Percentiles rank a stretch among this genome's conserved stretches.
These are phyloP conservation scores for Biston stratarius DNA, from an alignment of 2,888 invertebrate species.

Conservation along the genomic window DNA sequence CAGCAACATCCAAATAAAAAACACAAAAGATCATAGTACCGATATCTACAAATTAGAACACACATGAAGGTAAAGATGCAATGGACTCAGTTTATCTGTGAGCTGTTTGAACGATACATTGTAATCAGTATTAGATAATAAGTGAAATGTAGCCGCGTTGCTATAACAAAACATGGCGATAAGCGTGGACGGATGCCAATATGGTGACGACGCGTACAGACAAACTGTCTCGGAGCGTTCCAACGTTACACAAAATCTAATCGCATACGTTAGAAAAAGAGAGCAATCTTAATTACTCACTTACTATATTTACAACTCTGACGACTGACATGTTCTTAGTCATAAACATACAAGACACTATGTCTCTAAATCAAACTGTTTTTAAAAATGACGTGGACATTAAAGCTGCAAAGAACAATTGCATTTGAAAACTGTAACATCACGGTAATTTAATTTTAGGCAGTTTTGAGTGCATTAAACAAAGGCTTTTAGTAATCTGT, in stretches of 20 bases:
- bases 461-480: not conserved
- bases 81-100: slow-evolving; percentile 14
- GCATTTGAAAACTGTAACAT: slow-evolving; percentile 14
- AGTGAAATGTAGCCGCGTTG: slow-evolving; percentile 21
- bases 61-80: slow-evolving; percentile 7
- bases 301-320: slow-evolving; percentile 23
- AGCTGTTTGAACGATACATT: slow-evolving; percentile 14
- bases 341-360: not conserved
- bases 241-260: slow-evolving; percentile 39
- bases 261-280: slow-evolving; percentile 21
- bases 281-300: slow-evolving; percentile 20
- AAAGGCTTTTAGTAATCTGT: slow-evolving; percentile 4
- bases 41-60: not conserved
- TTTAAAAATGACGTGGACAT: not conserved
- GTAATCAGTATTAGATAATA: slow-evolving; percentile 28
- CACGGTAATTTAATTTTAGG: slow-evolving; percentile 24
- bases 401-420: slow-evolving; percentile 18
- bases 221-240: slow-evolving; percentile 60
- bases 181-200: slow-evolving; percentile 64
- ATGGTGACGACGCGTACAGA: slow-evolving; percentile 56
- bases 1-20: not conserved
- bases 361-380: slow-evolving; percentile 8
- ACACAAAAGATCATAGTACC: not conserved
- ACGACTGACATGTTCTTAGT: slow-evolving; percentile 26
- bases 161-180: slow-evolving; percentile 44